phyloP scores from a whole-genome alignment of 2,888 invertebrate species.

The Tridacna crocea region DNA sequence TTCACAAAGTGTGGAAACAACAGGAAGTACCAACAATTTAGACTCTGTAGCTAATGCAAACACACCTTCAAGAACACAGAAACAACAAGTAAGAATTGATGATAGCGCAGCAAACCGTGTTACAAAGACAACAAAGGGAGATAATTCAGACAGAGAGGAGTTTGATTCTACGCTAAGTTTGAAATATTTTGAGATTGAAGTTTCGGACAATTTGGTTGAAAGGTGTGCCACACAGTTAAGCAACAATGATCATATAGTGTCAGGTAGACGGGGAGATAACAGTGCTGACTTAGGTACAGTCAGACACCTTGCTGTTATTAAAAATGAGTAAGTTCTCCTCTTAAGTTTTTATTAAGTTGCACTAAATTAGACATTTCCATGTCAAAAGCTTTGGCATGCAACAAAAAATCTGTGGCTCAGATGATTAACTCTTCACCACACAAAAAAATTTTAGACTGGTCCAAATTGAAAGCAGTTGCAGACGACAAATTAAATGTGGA shows the following conservation, averaged over 20 bases:
- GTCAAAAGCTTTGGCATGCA: no score
- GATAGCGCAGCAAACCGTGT: conserved; percentile 38
- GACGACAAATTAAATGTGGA: no score
- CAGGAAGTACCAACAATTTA: conserved; percentile 33
- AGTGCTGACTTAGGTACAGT: conserved; percentile 74
- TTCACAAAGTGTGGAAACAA: conserved; percentile 22
- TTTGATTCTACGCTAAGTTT: conserved; percentile 81
- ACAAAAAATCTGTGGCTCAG: no score
- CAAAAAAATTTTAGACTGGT: no score
- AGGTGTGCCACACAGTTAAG: conserved; percentile 82
- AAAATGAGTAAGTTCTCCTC: conserved; percentile 64
- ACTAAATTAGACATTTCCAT: neutral
- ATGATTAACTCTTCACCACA: neutral
- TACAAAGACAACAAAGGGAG: conserved; percentile 36
- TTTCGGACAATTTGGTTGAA: conserved; percentile 80
- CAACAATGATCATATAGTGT: conserved; percentile 80
- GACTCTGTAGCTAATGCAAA: conserved; percentile 33
- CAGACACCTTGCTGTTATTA: conserved; percentile 76
- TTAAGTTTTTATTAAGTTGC: neutral
- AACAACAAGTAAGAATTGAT: conserved; percentile 58
- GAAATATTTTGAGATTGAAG: conserved; percentile 79
- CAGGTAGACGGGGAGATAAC: conserved; percentile 63
- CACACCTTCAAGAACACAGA: conserved; percentile 27
- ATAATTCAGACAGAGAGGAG: conserved; percentile 61
- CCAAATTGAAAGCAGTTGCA: no score